Evolutionary conservation across 1,140 invertebrate genomes (phyloP).

Genomic region (Bombyx mori): DNA sequence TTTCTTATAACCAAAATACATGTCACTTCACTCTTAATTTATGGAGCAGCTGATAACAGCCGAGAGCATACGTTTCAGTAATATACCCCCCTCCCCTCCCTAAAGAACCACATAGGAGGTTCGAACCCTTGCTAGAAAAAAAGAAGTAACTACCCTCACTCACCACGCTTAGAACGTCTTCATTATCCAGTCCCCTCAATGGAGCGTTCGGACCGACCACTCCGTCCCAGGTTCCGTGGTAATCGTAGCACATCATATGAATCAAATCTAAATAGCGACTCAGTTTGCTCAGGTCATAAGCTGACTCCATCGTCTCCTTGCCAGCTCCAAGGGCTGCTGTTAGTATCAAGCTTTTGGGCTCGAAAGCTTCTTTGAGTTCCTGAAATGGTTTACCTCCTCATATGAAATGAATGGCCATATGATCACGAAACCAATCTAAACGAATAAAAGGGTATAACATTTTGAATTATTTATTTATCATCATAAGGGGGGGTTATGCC

Average conservation of each 20-base stretch:
- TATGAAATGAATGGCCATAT: too few species aligned
- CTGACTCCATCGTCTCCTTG: slow-evolving; percentile 78
- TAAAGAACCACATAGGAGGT: too few species aligned
- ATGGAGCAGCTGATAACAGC: too few species aligned
- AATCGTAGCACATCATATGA: slow-evolving; percentile 93
- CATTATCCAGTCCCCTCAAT: slow-evolving; percentile 64
- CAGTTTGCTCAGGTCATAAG: slow-evolving; percentile 83
- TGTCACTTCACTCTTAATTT: too few species aligned
- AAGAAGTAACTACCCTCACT: slow-evolving; percentile 28
- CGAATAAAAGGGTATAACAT: too few species aligned
- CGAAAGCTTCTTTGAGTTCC: slow-evolving; percentile 67
- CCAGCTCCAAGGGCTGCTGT: slow-evolving; percentile 84
- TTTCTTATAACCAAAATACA: too few species aligned
- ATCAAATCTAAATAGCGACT: slow-evolving; percentile 84
- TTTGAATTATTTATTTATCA: too few species aligned
- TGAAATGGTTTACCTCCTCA: slow-evolving; percentile 13
- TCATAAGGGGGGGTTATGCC: too few species aligned
- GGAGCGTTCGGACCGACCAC: slow-evolving; percentile 83
- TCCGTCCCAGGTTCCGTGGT: slow-evolving; percentile 87
- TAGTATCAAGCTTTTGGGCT: slow-evolving; percentile 69
- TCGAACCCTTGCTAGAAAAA: too few species aligned
- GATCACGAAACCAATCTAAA: too few species aligned
- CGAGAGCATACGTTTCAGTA: too few species aligned
- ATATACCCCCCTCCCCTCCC: too few species aligned
- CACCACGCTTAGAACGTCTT: slow-evolving; percentile 74